Evolutionary conservation across 2,888 invertebrate genomes (phyloP).

Genomic region (Cyrtodaria siliqua): DNA sequence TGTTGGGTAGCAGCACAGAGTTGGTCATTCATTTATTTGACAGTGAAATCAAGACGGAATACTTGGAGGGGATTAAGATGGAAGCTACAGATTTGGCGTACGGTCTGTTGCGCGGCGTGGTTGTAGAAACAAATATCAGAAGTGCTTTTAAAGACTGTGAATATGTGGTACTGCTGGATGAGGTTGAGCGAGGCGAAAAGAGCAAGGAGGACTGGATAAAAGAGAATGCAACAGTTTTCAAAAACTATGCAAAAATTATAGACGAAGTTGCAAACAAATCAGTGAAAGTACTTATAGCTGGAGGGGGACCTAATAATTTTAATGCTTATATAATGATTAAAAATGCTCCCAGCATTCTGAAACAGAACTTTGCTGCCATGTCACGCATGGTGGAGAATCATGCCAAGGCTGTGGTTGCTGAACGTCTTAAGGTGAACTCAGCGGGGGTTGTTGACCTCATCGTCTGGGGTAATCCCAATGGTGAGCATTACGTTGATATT

Average conservation of each 20-base stretch:
- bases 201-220: conserved; percentile 74
- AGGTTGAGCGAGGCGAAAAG: conserved; percentile 63
- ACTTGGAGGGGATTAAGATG: conserved; percentile 80
- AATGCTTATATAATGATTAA: conserved; percentile 79
- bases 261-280: conserved; percentile 75
- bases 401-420: conserved; percentile 81
- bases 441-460: conserved; percentile 82
- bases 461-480: conserved; percentile 84
- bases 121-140: conserved; percentile 67
- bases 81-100: conserved; percentile 81
- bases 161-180: conserved; percentile 79
- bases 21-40: conserved; percentile 79
- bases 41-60: conserved; percentile 59
- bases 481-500: conserved; percentile 72
- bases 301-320: conserved; percentile 83
- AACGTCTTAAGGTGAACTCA: conserved; percentile 80
- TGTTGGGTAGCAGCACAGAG: conserved; percentile 79
- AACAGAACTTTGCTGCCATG: conserved; percentile 81
- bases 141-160: conserved; percentile 80
- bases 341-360: conserved; percentile 78
- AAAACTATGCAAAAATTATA: conserved; percentile 77
- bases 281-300: conserved; percentile 81
- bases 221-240: conserved; percentile 75
- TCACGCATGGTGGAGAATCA: conserved; percentile 81
- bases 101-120: conserved; percentile 72